phyloP scores from a whole-genome alignment of 2,888 invertebrate genomes.

The Heliconius cydno region DNA sequence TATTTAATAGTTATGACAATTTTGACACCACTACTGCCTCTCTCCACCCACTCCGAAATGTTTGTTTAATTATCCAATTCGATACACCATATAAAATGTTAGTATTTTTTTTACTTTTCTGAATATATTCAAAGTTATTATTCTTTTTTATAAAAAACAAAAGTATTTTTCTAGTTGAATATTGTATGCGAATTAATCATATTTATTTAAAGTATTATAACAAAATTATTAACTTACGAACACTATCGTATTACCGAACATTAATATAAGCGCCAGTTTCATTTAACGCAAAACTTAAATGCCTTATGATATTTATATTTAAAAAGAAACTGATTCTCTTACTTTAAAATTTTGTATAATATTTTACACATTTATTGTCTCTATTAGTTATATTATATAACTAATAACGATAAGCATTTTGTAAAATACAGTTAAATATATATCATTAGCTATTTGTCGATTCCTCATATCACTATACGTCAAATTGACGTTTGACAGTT shows the following conservation, averaged over 20 bases:
- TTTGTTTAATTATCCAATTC: constrained; percentile 1
- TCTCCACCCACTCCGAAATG: constrained; percentile 13
- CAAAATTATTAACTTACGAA: background rate
- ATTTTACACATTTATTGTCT: no score
- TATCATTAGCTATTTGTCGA: background rate
- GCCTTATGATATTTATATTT: no score
- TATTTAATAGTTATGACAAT: constrained; percentile 21
- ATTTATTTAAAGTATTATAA: background rate
- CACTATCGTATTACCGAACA: background rate
- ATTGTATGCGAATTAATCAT: background rate
- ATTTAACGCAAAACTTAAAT: background rate
- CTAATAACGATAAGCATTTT: no score
- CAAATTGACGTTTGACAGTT: constrained; percentile 17
- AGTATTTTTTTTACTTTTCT: background rate
- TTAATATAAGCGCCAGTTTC: background rate
- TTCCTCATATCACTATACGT: background rate
- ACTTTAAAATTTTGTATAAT: no score
- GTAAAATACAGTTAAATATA: background rate
- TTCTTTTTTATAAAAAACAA: no score
- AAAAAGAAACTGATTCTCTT: no score
- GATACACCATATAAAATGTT: background rate
- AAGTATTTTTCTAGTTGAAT: no score
- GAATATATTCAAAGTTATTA: no score
- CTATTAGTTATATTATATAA: no score
- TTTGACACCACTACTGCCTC: constrained; percentile 17